Evolutionary conservation across 2,113 vertebrate genomes (phyloP).

Genomic region (Cololabis saira): DNA sequence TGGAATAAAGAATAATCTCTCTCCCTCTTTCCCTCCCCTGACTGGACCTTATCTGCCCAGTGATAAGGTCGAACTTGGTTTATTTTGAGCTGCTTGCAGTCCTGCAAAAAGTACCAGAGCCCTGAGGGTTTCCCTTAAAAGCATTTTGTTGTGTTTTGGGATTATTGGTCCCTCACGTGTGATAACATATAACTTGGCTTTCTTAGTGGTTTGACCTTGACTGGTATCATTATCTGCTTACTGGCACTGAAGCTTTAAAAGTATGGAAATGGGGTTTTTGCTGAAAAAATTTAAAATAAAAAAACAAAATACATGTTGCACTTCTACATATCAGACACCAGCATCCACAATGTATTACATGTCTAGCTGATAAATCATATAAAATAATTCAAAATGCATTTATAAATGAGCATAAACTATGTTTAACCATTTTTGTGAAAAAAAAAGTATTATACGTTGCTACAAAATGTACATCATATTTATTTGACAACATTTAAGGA

Average conservation of each 20-base stretch:
- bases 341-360: background rate
- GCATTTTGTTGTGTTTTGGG: conserved; percentile 49
- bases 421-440: too few species aligned
- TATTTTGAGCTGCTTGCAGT: conserved; percentile 51
- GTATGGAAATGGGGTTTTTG: background rate
- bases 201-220: conserved; percentile 31
- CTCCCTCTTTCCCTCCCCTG: conserved; percentile 15
- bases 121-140: conserved; percentile 54
- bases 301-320: background rate
- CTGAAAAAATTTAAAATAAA: too few species aligned
- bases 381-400: background rate
- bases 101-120: conserved; percentile 26
- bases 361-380: background rate
- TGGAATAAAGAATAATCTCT: conserved; percentile 40
- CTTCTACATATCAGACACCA: background rate
- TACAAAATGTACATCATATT: background rate
- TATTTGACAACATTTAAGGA: background rate
- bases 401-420: too few species aligned
- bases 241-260: background rate
- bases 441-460: too few species aligned
- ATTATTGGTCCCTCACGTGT: conserved; percentile 9
- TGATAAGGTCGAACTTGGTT: conserved; percentile 60
- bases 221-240: conserved; percentile 5
- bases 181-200: background rate
- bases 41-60: conserved; percentile 48